These are phyloP conservation scores for Manis pentadactyla DNA, from an alignment of 2,797 vertebrate species.

Conservation along the genomic window DNA sequence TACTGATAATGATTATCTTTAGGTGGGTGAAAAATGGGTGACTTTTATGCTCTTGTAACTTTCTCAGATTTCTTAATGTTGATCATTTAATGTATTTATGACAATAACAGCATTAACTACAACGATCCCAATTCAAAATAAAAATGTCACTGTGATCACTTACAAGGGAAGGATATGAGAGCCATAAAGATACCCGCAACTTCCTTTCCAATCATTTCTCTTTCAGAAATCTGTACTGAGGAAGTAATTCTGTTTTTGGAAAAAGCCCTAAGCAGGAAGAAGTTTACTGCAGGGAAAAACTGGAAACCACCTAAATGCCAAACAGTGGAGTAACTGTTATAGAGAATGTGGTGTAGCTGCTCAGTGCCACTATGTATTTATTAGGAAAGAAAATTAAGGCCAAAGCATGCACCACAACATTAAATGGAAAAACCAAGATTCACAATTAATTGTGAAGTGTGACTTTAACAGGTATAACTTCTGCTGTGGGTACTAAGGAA, in stretches of 20 bases:
- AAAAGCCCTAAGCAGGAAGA: neutral
- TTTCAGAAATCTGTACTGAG: neutral
- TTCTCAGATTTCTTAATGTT: neutral
- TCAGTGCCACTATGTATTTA: neutral
- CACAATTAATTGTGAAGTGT: neutral
- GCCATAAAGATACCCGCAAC: neutral
- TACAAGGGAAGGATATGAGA: neutral
- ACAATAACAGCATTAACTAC: neutral
- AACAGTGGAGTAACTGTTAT: neutral
- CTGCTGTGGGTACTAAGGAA: neutral
- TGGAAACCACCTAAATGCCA: neutral
- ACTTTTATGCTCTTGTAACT: neutral
- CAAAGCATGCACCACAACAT: neutral
- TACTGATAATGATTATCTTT: neutral
- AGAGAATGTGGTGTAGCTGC: too few species aligned
- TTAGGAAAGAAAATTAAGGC: neutral
- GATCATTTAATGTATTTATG: neutral
- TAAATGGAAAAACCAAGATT: neutral
- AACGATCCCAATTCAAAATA: neutral
- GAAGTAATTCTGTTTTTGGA: neutral
- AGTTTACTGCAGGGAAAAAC: neutral
- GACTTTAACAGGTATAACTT: neutral
- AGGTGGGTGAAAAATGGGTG: neutral
- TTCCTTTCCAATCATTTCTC: neutral
- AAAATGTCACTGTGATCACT: neutral